These are phyloP conservation scores for Sericinus montela DNA, from an alignment of 2,888 invertebrate genomes.

Conservation along the genomic window DNA sequence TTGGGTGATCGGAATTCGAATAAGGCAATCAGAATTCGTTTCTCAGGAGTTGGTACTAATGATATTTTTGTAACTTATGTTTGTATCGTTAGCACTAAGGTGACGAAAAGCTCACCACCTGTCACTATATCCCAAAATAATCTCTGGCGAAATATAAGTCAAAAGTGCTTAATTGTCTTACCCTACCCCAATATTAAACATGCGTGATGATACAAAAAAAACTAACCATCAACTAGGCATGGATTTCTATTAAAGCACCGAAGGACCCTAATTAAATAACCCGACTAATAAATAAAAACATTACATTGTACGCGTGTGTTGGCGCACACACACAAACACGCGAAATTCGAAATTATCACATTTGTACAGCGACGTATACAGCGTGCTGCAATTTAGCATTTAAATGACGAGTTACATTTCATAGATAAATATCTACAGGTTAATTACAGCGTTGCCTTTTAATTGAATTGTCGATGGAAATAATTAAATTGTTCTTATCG, in stretches of 20 bases:
- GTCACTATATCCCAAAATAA: no score
- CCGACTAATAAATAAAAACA: slow-evolving; percentile 57
- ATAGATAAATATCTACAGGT: not conserved
- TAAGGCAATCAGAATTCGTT: no score
- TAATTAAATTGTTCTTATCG: not conserved
- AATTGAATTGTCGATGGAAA: not conserved
- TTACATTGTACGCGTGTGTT: slow-evolving; percentile 29
- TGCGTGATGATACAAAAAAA: no score
- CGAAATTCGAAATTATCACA: slow-evolving; percentile 50
- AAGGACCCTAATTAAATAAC: slow-evolving; percentile 31
- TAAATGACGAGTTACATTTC: slow-evolving; percentile 7
- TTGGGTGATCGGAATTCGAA: no score
- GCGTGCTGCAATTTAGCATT: slow-evolving; percentile 26
- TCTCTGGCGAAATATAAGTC: no score
- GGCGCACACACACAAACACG: slow-evolving; percentile 37
- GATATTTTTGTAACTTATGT: no score
- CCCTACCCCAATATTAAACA: no score
- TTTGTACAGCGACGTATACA: slow-evolving; percentile 38
- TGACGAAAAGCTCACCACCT: no score
- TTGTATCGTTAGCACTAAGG: no score
- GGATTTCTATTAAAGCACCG: not conserved
- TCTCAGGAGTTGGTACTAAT: no score
- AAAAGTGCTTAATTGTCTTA: no score
- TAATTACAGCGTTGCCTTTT: not conserved
- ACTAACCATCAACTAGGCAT: no score